Percentiles rank a stretch among this genome's conserved stretches.
Evolutionary conservation across 2,113 vertebrate genomes (phyloP).

Genomic region (Pseudopodoces humilis): DNA sequence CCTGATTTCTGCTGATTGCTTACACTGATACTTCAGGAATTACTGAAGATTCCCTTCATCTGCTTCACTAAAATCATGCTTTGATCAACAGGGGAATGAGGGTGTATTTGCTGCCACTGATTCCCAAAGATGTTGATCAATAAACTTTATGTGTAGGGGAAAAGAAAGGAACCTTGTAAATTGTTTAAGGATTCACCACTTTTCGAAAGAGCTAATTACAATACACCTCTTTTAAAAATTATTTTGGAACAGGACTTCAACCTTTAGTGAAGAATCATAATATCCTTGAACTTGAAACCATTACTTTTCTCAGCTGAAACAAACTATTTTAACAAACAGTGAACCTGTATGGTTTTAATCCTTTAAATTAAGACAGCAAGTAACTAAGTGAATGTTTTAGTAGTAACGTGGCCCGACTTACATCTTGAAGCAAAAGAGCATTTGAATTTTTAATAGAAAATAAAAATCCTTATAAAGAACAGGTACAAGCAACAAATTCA

Average conservation of each 20-base stretch:
- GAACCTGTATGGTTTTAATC: not conserved
- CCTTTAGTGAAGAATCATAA: not conserved
- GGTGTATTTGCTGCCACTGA: not conserved
- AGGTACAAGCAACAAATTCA: not conserved
- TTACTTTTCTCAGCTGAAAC: not conserved
- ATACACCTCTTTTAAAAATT: not conserved
- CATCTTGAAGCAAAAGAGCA: not conserved
- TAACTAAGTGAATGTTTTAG: not conserved
- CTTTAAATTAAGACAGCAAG: not conserved
- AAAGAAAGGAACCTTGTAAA: not conserved
- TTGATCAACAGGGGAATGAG: not conserved
- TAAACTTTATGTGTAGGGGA: not conserved
- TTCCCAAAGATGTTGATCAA: not conserved
- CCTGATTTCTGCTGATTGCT: not conserved
- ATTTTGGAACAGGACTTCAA: not conserved
- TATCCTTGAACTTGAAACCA: not conserved
- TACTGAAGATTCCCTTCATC: not conserved
- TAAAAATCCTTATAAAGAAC: not conserved
- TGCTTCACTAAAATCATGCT: not conserved
- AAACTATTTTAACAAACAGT: not conserved
- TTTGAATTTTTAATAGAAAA: conserved; percentile 29
- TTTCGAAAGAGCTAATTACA: not conserved
- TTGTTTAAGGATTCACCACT: not conserved
- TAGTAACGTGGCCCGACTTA: not conserved
- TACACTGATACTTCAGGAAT: not conserved